Evolutionary conservation across 2,113 vertebrate genomes (phyloP).

Genomic region (Strigops habroptila): DNA sequence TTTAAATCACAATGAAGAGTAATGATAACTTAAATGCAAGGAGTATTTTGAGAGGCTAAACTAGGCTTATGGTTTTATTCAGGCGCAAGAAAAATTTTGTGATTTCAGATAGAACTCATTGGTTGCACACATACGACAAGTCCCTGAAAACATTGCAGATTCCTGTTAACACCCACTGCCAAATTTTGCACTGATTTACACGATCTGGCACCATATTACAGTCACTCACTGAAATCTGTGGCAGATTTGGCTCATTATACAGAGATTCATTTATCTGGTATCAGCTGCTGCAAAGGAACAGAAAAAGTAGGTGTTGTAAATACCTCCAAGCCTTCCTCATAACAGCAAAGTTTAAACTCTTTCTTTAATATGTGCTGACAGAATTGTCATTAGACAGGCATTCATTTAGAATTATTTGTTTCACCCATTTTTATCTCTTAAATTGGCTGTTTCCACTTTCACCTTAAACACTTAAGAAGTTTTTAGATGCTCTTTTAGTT

Average conservation of each 20-base stretch:
- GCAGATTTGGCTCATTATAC: conserved; percentile 9
- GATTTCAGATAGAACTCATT: background rate
- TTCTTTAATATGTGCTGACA: background rate
- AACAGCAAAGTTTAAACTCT: background rate
- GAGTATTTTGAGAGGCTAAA: background rate
- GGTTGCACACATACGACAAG: background rate
- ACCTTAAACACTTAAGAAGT: background rate
- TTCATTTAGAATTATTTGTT: background rate
- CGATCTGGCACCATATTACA: conserved; percentile 19
- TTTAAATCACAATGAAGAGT: background rate
- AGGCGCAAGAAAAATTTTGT: background rate
- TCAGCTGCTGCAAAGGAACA: background rate
- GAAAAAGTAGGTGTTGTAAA: background rate
- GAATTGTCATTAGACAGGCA: background rate
- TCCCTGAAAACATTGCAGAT: background rate
- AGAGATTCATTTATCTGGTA: background rate
- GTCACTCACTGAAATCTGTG: conserved; percentile 20
- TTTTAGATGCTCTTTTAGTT: background rate
- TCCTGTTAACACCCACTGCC: background rate
- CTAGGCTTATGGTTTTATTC: background rate
- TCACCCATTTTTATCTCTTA: background rate
- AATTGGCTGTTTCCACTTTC: background rate
- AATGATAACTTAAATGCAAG: background rate
- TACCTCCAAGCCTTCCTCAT: background rate
- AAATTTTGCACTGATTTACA: conserved; percentile 52